Percentiles rank a stretch among this genome's conserved stretches.
phyloP scores from a whole-genome alignment of 2,888 invertebrate genomes.

The Pocota personata region DNA sequence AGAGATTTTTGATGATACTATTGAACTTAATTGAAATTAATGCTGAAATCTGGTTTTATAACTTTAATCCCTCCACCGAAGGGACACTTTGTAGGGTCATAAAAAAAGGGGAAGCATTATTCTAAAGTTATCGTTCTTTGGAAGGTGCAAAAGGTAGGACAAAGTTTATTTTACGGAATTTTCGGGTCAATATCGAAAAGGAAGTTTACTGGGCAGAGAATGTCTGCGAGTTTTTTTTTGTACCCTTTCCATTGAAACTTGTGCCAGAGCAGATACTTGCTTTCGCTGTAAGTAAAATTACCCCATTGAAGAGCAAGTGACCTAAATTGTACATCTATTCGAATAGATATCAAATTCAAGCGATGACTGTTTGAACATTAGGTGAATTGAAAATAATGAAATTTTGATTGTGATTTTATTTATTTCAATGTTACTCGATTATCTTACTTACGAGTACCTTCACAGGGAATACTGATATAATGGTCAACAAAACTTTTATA shows the following conservation, averaged over 20 bases:
- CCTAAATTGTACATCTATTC: background rate
- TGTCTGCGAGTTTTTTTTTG: background rate
- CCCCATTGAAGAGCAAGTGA: background rate
- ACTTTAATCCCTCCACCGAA: slow-evolving; percentile 1
- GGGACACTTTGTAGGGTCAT: background rate
- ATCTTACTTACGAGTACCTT: background rate
- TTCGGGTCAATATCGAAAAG: background rate
- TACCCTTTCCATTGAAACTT: background rate
- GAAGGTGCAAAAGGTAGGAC: background rate
- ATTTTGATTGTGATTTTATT: background rate
- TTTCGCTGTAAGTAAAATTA: background rate
- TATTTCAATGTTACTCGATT: background rate
- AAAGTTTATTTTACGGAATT: background rate
- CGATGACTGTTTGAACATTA: background rate
- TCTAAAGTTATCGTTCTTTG: background rate
- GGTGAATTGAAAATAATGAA: background rate
- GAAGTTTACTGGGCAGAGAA: background rate
- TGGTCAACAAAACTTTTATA: no score
- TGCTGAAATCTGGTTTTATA: slow-evolving; percentile 24
- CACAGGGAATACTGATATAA: background rate
- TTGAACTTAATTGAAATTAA: slow-evolving; percentile 40
- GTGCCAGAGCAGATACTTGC: background rate
- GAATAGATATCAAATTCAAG: background rate
- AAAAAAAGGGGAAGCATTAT: background rate
- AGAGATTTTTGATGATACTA: slow-evolving; percentile 14